Base-by-base conservation (phyloP, 2,113 vertebrate genomes). In the Leptobrachium leishanense region DNA sequence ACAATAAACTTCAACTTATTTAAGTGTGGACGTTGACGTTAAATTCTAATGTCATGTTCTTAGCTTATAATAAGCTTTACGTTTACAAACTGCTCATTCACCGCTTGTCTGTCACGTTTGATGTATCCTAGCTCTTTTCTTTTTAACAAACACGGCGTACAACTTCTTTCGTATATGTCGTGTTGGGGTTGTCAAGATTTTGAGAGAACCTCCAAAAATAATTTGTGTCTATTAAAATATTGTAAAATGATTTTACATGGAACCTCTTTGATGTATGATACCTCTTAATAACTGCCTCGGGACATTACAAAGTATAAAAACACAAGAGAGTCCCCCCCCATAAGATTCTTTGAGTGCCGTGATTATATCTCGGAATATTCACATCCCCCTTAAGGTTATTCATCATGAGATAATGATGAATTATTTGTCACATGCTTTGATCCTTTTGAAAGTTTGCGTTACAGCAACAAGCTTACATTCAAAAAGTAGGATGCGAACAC, bases 391-490 rank as follows among this genome's bases (percentile, higher is more conserved):
- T 72, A 82, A 88, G 85, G 74, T 84, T 68, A 72, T 81, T 80
- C 82, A 84, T 85, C 85, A 84, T 83, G 86, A 86, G 86, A 89
- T 91, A 86, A 86, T 82, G 87, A 88, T 88, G 86, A 87, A 84
- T 92, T 88, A 89, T 89, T 92, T 84, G 87, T 86, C 31, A 71
- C 83, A 87, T 70, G 67, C 89, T 90, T 90, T 88, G 87, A 88
- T 90, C 85, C 80, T 79, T 31, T 63, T 67, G 13, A 76, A 53
- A 84, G 82, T 73, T 75, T 81, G 81, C 62, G 72, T 75, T 63
- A 74, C 81, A 75, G 83, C 69, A 84, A 62, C 75, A 81, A 62
- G 83, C 84, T 72, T 74, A 68, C 2, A 8, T 65, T 72, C 71
- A 84, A 84, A 83, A 65, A n/a, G 43, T 15, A 65, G 77, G 62